Evolutionary conservation across 1,140 invertebrate genomes (phyloP).

Genomic region (Pinna nobilis): DNA sequence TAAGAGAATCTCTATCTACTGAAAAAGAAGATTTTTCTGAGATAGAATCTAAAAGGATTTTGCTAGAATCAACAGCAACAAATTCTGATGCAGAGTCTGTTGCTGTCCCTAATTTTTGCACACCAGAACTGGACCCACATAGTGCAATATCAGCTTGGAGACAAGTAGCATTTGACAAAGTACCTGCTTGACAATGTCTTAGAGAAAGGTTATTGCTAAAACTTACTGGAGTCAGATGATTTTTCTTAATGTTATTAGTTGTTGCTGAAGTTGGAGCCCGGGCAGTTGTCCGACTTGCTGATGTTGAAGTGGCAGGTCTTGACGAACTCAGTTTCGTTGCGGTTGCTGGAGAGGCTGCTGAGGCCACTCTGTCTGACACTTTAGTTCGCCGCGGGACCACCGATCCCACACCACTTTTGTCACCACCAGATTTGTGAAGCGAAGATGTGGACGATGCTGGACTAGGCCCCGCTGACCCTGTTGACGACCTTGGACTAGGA

Average conservation of each 20-base stretch:
- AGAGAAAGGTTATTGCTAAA: not conserved
- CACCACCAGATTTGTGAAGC: constrained; percentile 19
- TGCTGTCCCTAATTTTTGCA: too few relatives aligned
- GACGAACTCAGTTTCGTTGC: not conserved
- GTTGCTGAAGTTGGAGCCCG: constrained; percentile 28
- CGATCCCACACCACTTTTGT: too few relatives aligned
- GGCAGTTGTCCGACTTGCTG: not conserved
- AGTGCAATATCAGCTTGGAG: too few relatives aligned
- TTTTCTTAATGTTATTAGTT: constrained; percentile 32
- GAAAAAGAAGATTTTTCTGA: too few relatives aligned
- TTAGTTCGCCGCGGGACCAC: constrained; percentile 19
- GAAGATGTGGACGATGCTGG: constrained; percentile 33
- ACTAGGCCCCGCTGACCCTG: constrained; percentile 36
- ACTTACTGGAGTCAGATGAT: constrained; percentile 39
- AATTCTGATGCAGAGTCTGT: too few relatives aligned
- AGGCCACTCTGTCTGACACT: constrained; percentile 6
- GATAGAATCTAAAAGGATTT: too few relatives aligned
- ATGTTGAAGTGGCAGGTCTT: constrained; percentile 12
- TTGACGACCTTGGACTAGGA: constrained; percentile 41
- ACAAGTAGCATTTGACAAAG: too few relatives aligned
- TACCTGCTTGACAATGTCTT: not conserved
- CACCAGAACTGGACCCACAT: too few relatives aligned
- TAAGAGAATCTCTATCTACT: too few relatives aligned
- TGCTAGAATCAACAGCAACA: too few relatives aligned
- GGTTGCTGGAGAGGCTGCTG: constrained; percentile 1